phyloP scores from a whole-genome alignment of 1,140 invertebrate species.

The Drosophila takahashii region DNA sequence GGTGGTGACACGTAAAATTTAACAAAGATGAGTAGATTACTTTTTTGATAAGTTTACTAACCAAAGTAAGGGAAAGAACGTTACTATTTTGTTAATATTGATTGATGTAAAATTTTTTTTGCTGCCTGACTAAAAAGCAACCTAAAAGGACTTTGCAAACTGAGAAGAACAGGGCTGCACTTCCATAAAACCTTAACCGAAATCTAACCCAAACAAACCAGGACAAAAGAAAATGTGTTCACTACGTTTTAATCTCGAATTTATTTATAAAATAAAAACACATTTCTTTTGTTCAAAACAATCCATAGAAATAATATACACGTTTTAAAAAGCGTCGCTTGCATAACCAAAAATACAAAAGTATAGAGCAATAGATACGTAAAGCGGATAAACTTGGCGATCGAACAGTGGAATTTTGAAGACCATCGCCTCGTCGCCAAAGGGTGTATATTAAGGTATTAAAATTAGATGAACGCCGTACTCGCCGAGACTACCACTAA shows the following conservation, averaged over 20 bases:
- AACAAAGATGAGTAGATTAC: neutral
- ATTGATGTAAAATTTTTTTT: no score
- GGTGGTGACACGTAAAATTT: neutral
- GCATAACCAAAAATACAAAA: slow-evolving; percentile 57
- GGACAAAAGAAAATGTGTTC: neutral
- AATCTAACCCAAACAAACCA: neutral
- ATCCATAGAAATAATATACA: slow-evolving; percentile 74
- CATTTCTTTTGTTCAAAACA: slow-evolving; percentile 72
- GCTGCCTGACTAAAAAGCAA: no score
- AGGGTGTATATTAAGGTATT: slow-evolving; percentile 12
- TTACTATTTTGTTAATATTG: no score
- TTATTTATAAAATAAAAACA: slow-evolving; percentile 83
- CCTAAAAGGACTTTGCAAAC: no score
- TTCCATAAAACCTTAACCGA: no score
- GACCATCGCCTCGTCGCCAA: neutral
- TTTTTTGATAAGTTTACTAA: neutral
- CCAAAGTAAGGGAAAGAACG: no score
- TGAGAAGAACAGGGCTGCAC: no score
- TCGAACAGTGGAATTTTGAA: no score
- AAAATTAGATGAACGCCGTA: slow-evolving; percentile 10
- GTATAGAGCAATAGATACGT: slow-evolving; percentile 16
- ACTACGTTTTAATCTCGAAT: slow-evolving; percentile 64
- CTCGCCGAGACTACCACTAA: neutral
- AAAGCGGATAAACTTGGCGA: slow-evolving; percentile 9
- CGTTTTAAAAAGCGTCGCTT: slow-evolving; percentile 51